Evolutionary conservation across 1,140 invertebrate genomes (phyloP), one percentile per base, ranked within the genome.

Genomic region (Parapsyche elsis): DNA sequence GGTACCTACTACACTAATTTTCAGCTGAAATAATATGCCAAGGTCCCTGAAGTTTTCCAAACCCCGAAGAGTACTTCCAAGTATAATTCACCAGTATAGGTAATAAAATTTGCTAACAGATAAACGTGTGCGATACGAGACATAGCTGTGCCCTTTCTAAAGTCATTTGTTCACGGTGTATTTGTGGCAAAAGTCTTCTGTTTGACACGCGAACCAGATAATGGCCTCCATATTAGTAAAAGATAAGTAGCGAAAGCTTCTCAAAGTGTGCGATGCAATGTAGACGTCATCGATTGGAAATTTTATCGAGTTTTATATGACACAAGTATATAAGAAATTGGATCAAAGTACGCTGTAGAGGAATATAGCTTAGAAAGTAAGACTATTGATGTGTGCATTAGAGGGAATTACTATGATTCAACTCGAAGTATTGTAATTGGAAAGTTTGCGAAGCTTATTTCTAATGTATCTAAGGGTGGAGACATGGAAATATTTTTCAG

Each of bases 151-250:
- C 26, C 45, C 59, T 78, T 71, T 78, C 21, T 71, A 53, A 53
- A 71, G 61, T 71, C 61, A 71, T 71, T 78, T 67, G 59, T 78
- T 71, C 44, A 26, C 26, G 1, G 76, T 46, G 57, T 14, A 24
- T 73, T 79, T 74, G 53, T 61, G 44, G 71, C 53, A 23, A 71
- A 64, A 71, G 78, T 74, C 53, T 79, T 74, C 16, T 77, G 59
- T 77, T 77, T 77, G 70, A 79, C 78, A 79, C 78, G 78, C 78
- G 78, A 79, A 53, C 49, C 26, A 79, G 78, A 79, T 79, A 79
- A 79, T 79, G 71, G 44, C 46, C 16, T 77, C 75, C 59, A 77
- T 77, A 77, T 77, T 77, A 77, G 75, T 45, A 12, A 45, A 45
- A 64, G 75, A 77, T 77, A 77, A 77, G 57, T 77, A 67, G 23